Evolutionary conservation across 2,113 vertebrate species (phyloP).

Genomic region (Scatophagus argus): DNA sequence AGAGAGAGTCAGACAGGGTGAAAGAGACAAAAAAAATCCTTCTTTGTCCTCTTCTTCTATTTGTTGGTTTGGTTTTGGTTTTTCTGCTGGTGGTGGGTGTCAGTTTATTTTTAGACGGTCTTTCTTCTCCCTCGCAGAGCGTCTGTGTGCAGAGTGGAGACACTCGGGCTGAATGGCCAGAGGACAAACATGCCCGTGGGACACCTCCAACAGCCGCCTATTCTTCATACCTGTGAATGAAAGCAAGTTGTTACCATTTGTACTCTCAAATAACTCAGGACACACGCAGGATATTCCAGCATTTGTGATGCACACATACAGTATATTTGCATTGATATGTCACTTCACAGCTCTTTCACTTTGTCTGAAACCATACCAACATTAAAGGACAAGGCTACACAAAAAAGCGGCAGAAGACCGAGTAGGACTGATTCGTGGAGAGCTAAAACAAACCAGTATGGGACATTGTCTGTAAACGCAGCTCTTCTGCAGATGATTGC

Average conservation of each 20-base stretch:
- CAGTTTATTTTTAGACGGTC: conserved; percentile 71
- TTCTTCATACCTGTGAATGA: conserved; percentile 74
- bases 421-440: too few species aligned
- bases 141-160: conserved; percentile 53
- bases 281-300: background rate
- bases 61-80: conserved; percentile 25
- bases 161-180: conserved; percentile 50
- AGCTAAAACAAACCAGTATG: too few species aligned
- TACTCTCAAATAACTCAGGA: background rate
- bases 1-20: conserved; percentile 1
- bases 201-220: conserved; percentile 46
- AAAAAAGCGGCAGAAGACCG: too few species aligned
- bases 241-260: conserved; percentile 12
- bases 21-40: conserved; percentile 8
- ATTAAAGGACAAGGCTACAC: background rate
- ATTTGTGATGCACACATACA: background rate
- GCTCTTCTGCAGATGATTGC: too few species aligned
- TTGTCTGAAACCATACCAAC: background rate
- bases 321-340: background rate
- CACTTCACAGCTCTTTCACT: background rate
- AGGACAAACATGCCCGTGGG: conserved; percentile 68
- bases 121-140: conserved; percentile 57
- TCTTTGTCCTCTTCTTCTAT: conserved; percentile 29
- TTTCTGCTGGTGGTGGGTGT: conserved; percentile 61
- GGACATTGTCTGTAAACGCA: too few species aligned